A percentile compares a stretch with the other conserved stretches of the same genome.
Conservation (phyloP, 2,113 vertebrate genomes). For the Otocyon megalotis region DNA sequence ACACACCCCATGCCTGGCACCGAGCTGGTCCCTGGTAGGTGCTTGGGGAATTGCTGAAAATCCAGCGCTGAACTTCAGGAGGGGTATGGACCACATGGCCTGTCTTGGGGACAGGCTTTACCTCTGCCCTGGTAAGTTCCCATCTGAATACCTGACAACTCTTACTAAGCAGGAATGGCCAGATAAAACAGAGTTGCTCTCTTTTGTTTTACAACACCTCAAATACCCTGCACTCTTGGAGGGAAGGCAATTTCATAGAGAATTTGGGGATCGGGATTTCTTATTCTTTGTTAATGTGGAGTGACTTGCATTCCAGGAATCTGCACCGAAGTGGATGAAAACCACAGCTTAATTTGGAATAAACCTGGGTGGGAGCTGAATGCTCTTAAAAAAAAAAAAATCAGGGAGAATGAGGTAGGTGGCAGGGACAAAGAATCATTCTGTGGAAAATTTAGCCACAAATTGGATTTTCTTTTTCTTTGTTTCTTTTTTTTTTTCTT, state of each 20-base stretch:
- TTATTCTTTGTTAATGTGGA: not conserved
- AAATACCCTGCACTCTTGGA: not conserved
- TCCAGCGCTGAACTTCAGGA: rapidly evolving
- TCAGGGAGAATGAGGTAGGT: not conserved
- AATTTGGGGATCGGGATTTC: not conserved
- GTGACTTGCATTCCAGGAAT: constrained; percentile 44
- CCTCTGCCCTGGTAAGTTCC: not conserved
- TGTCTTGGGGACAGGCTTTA: not conserved
- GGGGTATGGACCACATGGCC: rapidly evolving
- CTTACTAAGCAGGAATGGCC: not conserved
- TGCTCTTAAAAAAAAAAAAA: not conserved
- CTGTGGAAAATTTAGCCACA: not conserved
- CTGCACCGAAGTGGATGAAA: constrained; percentile 33
- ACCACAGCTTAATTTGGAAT: not conserved
- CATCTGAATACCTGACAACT: not conserved
- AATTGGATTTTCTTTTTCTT: constrained; percentile 53
- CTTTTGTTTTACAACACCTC: not conserved
- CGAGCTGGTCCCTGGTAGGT: no score
- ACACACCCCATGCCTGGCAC: not conserved
- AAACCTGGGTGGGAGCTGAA: not conserved
- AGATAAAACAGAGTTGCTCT: not conserved
- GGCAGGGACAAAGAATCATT: not conserved
- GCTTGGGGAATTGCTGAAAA: not conserved
- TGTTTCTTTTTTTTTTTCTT: constrained; percentile 50
- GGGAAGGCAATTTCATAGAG: not conserved